phyloP scores from a whole-genome alignment of 2,888 invertebrate species.

The Mycalesis mineus region DNA sequence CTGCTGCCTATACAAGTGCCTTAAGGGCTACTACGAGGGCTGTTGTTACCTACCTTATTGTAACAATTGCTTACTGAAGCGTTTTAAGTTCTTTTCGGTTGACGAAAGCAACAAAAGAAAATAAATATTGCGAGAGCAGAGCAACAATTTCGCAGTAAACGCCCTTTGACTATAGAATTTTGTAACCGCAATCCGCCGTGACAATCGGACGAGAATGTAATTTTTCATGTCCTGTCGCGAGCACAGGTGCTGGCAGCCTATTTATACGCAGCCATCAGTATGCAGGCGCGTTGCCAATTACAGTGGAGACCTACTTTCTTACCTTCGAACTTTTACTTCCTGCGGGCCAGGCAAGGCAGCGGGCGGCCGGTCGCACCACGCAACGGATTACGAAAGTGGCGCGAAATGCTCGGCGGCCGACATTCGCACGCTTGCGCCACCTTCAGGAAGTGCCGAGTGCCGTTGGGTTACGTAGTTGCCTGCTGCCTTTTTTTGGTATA shows the following conservation, averaged over 20 bases:
- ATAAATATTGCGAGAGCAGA: not conserved
- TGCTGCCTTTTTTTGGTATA: not conserved
- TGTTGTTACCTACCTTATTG: not conserved
- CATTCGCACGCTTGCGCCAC: conserved; percentile 76
- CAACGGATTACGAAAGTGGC: conserved; percentile 77
- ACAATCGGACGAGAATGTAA: conserved; percentile 24
- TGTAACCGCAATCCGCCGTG: not conserved
- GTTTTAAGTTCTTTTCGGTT: not conserved
- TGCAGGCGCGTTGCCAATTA: conserved; percentile 76
- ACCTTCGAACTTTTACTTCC: conserved; percentile 79
- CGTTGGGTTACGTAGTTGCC: conserved; percentile 71
- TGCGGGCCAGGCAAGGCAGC: conserved; percentile 65
- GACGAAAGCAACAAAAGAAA: not conserved
- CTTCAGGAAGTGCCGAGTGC: conserved; percentile 76
- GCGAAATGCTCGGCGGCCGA: conserved; percentile 78
- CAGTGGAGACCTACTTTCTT: conserved; percentile 77
- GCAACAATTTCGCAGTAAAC: not conserved
- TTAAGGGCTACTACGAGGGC: not conserved
- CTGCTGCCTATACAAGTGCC: not conserved
- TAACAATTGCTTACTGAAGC: not conserved
- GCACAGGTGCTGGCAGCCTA: conserved; percentile 59
- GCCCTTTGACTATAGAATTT: not conserved
- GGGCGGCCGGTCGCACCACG: conserved; percentile 71
- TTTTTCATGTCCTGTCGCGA: conserved; percentile 36
- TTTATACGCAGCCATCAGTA: conserved; percentile 67